A percentile compares a stretch with the other conserved stretches of the same genome.
These are phyloP conservation scores for Corythoichthys intestinalis DNA, from an alignment of 2,113 vertebrate genomes.

Conservation along the genomic window DNA sequence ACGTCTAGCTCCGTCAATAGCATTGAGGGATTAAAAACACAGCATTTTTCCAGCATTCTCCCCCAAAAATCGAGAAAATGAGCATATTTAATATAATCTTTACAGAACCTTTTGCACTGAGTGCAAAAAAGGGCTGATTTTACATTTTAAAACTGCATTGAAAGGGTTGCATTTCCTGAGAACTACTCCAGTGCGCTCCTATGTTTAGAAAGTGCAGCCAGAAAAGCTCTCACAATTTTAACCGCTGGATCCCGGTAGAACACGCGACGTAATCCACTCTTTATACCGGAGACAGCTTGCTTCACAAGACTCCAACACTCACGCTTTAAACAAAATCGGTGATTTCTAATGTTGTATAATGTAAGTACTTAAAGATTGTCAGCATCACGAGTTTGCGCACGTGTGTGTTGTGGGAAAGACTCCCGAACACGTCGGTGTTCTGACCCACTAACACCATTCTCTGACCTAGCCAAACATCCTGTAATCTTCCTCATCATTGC, in stretches of 20 bases:
- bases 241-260: not conserved
- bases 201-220: not conserved
- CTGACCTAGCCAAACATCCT: slow-evolving; percentile 57
- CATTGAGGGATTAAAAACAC: too few relatives aligned
- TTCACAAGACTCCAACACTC: not conserved
- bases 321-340: not conserved
- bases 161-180: not conserved
- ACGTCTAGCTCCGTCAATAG: too few relatives aligned
- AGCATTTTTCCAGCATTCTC: too few relatives aligned
- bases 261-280: not conserved
- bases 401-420: slow-evolving; percentile 55
- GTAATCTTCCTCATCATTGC: slow-evolving; percentile 65
- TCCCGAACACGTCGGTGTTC: slow-evolving; percentile 25
- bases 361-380: not conserved
- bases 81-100: too few relatives aligned
- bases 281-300: not conserved
- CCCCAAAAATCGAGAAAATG: too few relatives aligned
- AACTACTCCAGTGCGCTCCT: not conserved
- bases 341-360: not conserved
- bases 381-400: not conserved
- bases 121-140: not conserved
- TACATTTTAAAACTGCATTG: not conserved
- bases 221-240: not conserved
- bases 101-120: too few relatives aligned
- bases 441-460: slow-evolving; percentile 25